Conservation (phyloP, 2,888 invertebrate species). For the Macaria liturata region DNA sequence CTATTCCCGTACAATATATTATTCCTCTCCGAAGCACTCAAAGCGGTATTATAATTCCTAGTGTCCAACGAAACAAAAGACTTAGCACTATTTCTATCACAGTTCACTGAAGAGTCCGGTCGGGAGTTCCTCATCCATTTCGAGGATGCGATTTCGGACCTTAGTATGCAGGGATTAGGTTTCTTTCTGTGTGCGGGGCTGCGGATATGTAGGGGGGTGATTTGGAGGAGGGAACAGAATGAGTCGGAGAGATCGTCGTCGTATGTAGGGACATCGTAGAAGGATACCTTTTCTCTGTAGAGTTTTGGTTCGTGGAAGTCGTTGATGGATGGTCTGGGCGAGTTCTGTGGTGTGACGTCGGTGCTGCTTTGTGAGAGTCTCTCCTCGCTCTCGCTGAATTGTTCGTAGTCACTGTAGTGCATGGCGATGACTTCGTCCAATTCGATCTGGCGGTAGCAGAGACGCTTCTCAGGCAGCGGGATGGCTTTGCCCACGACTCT, state of each 20-base stretch:
- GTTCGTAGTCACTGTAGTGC: conserved; percentile 72
- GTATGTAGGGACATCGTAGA: conserved; percentile 42
- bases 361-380: conserved; percentile 71
- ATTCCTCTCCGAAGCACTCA: conserved; percentile 63
- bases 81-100: conserved; percentile 76
- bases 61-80: conserved; percentile 73
- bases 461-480: conserved; percentile 59
- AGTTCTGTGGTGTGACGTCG: conserved; percentile 75
- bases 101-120: conserved; percentile 70
- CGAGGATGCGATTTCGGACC: conserved; percentile 75
- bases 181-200: conserved; percentile 64
- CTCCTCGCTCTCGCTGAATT: conserved; percentile 74
- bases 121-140: conserved; percentile 72
- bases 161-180: conserved; percentile 65
- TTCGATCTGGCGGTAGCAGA: conserved; percentile 61
- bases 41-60: conserved; percentile 54
- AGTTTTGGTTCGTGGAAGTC: conserved; percentile 55
- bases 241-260: conserved; percentile 62
- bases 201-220: conserved; percentile 70
- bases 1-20: conserved; percentile 52
- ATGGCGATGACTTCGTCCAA: conserved; percentile 74
- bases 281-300: conserved; percentile 54
- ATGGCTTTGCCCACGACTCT: conserved; percentile 72
- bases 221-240: conserved; percentile 73
- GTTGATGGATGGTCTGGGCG: conserved; percentile 63